These are phyloP conservation scores for Halichoeres trimaculatus DNA, from an alignment of 2,113 vertebrate genomes.

Conservation along the genomic window DNA sequence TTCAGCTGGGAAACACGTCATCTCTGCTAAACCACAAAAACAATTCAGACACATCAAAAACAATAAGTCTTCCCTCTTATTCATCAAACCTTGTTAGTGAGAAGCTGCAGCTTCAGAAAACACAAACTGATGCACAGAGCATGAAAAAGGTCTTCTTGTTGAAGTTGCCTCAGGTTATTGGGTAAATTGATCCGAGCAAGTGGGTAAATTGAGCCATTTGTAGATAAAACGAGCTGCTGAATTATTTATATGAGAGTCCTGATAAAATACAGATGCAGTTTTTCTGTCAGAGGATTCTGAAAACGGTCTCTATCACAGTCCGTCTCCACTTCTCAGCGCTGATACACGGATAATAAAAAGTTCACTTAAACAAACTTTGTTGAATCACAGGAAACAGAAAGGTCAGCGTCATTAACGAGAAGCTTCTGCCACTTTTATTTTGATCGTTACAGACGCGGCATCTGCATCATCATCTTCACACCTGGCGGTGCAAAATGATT, in stretches of 20 bases:
- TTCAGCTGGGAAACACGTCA: not conserved
- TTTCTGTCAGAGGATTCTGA: conserved; percentile 23
- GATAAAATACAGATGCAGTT: conserved; percentile 28
- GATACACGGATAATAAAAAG: conserved; percentile 1
- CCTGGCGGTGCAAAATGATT: not conserved
- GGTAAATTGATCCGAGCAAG: conserved; percentile 45
- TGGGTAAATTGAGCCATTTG: conserved; percentile 53
- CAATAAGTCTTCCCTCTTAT: not conserved
- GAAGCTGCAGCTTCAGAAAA: not conserved
- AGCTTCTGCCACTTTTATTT: not conserved
- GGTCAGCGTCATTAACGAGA: not conserved
- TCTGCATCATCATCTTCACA: not conserved
- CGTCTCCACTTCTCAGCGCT: not conserved
- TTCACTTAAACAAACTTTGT: not conserved
- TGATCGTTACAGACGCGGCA: too few relatives aligned
- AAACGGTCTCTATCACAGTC: conserved; percentile 16
- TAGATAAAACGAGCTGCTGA: conserved; percentile 45
- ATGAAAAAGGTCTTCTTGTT: conserved; percentile 14
- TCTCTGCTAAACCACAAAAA: not conserved
- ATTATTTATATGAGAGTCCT: conserved; percentile 49
- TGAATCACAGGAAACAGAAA: not conserved
- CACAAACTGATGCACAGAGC: not conserved
- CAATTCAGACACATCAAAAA: not conserved
- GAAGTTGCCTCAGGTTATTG: conserved; percentile 21
- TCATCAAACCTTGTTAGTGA: not conserved